These are phyloP conservation scores for Lycophotia porphyrea DNA, from an alignment of 2,888 invertebrate genomes.

Conservation along the genomic window DNA sequence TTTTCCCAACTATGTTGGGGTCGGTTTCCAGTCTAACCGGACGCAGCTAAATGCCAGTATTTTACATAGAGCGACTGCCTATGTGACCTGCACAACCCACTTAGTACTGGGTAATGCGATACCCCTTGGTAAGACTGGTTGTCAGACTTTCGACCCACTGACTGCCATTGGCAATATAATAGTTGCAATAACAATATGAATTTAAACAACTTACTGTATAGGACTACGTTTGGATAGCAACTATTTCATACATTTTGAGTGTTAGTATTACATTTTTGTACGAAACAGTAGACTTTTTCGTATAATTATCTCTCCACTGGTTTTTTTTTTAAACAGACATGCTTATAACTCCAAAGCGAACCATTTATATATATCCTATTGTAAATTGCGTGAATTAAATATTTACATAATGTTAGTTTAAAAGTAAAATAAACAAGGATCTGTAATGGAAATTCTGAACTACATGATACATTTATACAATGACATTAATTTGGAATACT, in stretches of 20 bases:
- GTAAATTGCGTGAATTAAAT: constrained; percentile 35
- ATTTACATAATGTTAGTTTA: constrained; percentile 16
- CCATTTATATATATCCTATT: constrained; percentile 36
- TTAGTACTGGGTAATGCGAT: too few relatives aligned
- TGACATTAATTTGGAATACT: constrained; percentile 28
- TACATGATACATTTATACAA: constrained; percentile 24
- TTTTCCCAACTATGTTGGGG: too few relatives aligned
- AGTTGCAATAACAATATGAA: not conserved
- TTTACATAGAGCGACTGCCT: too few relatives aligned
- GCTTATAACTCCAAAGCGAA: constrained; percentile 51
- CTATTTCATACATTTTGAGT: not conserved
- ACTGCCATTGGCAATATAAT: not conserved
- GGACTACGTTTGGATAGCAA: too few relatives aligned
- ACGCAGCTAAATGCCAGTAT: too few relatives aligned
- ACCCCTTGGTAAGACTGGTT: too few relatives aligned
- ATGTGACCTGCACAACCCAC: too few relatives aligned
- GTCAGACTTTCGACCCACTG: too few relatives aligned
- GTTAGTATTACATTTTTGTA: not conserved
- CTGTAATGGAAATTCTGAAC: constrained; percentile 21
- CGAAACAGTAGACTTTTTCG: not conserved
- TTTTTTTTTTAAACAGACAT: not conserved
- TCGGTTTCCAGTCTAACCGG: too few relatives aligned
- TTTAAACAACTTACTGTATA: not conserved
- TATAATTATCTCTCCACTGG: not conserved
- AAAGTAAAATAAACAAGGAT: constrained; percentile 43